These are phyloP conservation scores for Cryptotis parvus DNA, from an alignment of 2,113 vertebrate genomes.

Conservation along the genomic window DNA sequence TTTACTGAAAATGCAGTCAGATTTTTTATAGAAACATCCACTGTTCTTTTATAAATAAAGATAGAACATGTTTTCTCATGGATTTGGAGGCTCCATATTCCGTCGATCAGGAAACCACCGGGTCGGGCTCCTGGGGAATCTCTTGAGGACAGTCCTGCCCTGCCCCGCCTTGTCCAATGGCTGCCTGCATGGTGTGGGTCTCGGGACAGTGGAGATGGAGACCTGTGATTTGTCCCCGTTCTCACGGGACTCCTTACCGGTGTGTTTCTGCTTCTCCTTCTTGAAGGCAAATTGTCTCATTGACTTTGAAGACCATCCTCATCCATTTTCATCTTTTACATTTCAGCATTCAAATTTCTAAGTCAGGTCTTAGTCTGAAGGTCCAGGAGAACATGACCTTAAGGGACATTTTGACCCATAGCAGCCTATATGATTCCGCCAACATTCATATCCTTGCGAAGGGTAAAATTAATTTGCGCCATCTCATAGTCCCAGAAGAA, in stretches of 20 bases:
- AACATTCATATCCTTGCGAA: not conserved
- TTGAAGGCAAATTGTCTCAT: not conserved
- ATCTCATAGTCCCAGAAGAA: not conserved
- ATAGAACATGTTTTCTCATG: not conserved
- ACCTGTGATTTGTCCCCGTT: not conserved
- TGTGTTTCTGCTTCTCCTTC: not conserved
- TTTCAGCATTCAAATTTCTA: not conserved
- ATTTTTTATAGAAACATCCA: not conserved
- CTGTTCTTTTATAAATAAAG: not conserved
- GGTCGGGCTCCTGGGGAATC: not conserved
- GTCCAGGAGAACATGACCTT: not conserved
- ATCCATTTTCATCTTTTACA: too few relatives aligned
- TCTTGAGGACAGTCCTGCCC: not conserved
- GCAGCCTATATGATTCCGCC: not conserved
- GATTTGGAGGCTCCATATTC: not conserved
- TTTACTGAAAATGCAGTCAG: not conserved
- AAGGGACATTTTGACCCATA: not conserved
- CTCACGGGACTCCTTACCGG: not conserved
- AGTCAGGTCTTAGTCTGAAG: not conserved
- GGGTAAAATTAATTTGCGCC: not conserved
- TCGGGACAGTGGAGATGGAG: not conserved
- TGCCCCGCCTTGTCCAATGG: not conserved
- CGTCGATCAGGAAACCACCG: not conserved
- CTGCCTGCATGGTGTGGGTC: too few relatives aligned
- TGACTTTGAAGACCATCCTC: not conserved